These are phyloP conservation scores for Lycia hirtaria DNA, from an alignment of 2,888 invertebrate genomes.

Conservation along the genomic window DNA sequence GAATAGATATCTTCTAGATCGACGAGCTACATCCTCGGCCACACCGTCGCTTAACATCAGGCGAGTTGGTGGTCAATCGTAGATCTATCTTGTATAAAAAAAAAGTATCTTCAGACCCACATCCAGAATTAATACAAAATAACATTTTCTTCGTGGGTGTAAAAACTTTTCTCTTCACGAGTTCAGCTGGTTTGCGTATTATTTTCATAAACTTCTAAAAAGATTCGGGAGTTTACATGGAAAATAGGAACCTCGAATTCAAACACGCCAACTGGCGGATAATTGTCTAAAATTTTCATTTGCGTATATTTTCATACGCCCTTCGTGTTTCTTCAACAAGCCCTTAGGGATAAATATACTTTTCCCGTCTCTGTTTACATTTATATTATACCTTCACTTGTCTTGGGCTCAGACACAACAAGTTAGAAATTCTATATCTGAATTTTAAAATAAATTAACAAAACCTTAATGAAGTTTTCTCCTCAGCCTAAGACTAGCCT, in stretches of 20 bases:
- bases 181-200: not conserved
- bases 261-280: constrained; percentile 1
- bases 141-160: not conserved
- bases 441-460: not conserved
- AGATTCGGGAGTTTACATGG: not conserved
- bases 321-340: constrained; percentile 1
- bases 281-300: constrained; percentile 13
- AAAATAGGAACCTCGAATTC: not conserved
- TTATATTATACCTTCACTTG: constrained; percentile 4
- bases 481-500: no score
- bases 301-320: constrained; percentile 8
- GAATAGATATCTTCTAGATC: no score
- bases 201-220: constrained; percentile 1
- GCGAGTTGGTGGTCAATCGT: no score
- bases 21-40: no score
- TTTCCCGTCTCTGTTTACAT: constrained; percentile 14
- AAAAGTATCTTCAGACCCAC: not conserved
- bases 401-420: not conserved
- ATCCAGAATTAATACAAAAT: not conserved
- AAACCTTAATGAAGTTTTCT: no score
- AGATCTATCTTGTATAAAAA: no score
- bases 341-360: constrained; percentile 9
- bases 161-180: not conserved
- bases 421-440: not conserved
- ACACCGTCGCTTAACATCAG: no score